Evolutionary conservation across 2,888 invertebrate species (phyloP).

Genomic region (Troides helena): DNA sequence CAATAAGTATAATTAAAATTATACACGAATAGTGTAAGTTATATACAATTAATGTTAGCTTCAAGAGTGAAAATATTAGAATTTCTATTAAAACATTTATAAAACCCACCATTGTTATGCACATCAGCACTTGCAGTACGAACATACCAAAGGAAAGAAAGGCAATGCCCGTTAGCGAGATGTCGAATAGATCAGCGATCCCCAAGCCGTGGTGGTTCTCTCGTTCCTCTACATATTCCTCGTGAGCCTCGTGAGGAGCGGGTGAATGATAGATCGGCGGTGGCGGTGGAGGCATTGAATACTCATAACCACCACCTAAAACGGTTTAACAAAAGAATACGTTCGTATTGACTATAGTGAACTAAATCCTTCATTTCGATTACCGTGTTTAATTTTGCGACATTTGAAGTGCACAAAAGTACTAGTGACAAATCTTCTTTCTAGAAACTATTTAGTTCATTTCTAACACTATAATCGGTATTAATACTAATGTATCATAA

Average conservation of each 20-base stretch:
- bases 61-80: neutral
- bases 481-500: too few relatives aligned
- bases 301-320: slow-evolving; percentile 70
- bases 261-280: slow-evolving; percentile 60
- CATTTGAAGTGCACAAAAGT: too few relatives aligned
- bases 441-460: too few relatives aligned
- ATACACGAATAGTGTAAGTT: neutral
- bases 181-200: slow-evolving; percentile 87
- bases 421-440: too few relatives aligned
- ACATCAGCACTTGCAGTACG: slow-evolving; percentile 88
- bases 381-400: too few relatives aligned
- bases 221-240: slow-evolving; percentile 60
- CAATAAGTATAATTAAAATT: neutral
- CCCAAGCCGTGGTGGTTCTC: slow-evolving; percentile 82
- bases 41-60: neutral
- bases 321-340: neutral
- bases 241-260: slow-evolving; percentile 45
- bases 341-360: neutral
- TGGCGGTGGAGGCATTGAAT: slow-evolving; percentile 71
- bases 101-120: slow-evolving; percentile 82
- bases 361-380: too few relatives aligned
- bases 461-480: too few relatives aligned
- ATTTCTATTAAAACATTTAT: neutral
- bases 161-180: slow-evolving; percentile 89
- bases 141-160: slow-evolving; percentile 91